Base-by-base conservation (phyloP, 2,113 vertebrate species). In the Danionella cerebrum region DNA sequence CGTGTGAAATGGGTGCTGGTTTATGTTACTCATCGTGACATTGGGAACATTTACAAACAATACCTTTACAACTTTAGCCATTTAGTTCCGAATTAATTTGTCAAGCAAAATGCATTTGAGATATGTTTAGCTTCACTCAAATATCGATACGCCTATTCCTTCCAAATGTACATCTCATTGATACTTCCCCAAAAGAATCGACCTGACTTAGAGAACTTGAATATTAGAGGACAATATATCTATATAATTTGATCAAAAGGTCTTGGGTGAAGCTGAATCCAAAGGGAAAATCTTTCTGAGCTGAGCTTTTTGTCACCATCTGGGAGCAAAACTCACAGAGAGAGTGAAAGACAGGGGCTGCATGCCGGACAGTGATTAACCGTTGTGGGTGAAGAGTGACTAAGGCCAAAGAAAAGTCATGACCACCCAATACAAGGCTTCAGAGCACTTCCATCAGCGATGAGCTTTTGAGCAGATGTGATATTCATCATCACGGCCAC, bases 401-500 rank as follows among this genome's bases (percentile, higher is more conserved):
- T 59, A 27, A 51, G 76, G 69, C 70, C 67, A 67, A 33, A 42
- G 51, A 66, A 44, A 25, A 70, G 55, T 65, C 64, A 67, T 62
- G 70, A 64, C 73, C 73, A 65, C 51, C 76, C 62, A 70, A 64
- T 52, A 71, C 38, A 67, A 65, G 73, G 67, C 67, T 75, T 33
- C 11, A 55, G 55, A 63, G 63, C 55, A 54, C 65, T 73, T 65
- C 38, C 70, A 80, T 80, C 74, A 38, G 29, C 47, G 70, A 69
- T 69, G 67, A 76, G 67, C 54, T 33, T 29, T 38, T 70, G 22
- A 68, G 73, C 78, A 84, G 83, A 85, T 82, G 83, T 81, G 81
- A 80, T 78, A 80, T 82, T 79, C 78, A 84, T 84, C 80, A 84
- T 73, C 65, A 44, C 27, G 76, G 67, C 4, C 70, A 73, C 66